phyloP scores from a whole-genome alignment of 2,888 invertebrate species.

The Pseudoips prasinana region DNA sequence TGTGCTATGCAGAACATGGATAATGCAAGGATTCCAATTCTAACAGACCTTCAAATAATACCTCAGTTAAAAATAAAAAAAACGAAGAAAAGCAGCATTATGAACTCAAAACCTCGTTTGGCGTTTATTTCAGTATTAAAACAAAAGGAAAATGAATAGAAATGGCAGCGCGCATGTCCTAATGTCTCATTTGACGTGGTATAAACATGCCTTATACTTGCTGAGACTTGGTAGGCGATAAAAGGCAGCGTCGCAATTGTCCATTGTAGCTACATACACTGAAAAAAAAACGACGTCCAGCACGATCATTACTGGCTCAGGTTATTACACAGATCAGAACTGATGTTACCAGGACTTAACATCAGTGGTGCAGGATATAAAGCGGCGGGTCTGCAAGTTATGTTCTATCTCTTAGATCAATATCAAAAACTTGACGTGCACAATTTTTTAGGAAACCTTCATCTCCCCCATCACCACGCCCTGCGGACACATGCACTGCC shows the following conservation, averaged over 20 bases:
- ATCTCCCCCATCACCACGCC: conserved; percentile 93
- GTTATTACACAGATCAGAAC: conserved; percentile 33
- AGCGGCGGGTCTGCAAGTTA: conserved; percentile 39
- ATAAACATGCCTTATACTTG: conserved; percentile 38
- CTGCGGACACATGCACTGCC: conserved; percentile 96
- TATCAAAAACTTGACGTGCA: conserved; percentile 83
- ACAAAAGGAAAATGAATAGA: no score
- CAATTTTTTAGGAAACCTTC: conserved; percentile 89
- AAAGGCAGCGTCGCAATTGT: conserved; percentile 53
- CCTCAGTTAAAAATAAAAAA: no score
- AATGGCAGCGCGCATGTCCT: no score
- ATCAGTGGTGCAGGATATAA: no score
- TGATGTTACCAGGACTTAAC: conserved; percentile 26
- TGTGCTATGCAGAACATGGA: no score
- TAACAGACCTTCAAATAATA: no score
- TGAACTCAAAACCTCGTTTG: no score
- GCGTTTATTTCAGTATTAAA: no score
- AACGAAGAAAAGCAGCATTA: no score
- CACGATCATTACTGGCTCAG: conserved; percentile 36
- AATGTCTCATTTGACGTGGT: no score
- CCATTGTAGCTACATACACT: conserved; percentile 47
- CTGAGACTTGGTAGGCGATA: conserved; percentile 32
- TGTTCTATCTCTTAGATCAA: conserved; percentile 38
- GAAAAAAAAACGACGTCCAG: conserved; percentile 23
- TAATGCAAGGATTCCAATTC: no score